Evolutionary conservation across 2,888 invertebrate species (phyloP).

Genomic region (Conus canariensis): DNA sequence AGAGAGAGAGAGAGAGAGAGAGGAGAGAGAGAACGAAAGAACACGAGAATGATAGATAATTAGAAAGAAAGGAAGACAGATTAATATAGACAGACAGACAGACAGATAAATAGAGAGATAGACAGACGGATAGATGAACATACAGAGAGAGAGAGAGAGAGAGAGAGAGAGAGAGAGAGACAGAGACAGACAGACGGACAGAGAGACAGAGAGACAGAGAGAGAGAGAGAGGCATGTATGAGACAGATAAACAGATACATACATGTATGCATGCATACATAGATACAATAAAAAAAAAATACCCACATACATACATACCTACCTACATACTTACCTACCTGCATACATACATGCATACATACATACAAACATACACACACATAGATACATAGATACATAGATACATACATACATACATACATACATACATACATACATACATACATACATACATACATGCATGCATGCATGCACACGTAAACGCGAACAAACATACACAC

Average conservation of each 20-base stretch:
- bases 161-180: too few species aligned
- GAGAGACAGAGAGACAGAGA: not conserved
- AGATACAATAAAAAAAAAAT: not conserved
- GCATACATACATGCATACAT: not conserved
- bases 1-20: too few species aligned
- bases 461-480: too few species aligned
- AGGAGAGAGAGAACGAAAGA: not conserved
- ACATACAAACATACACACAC: too few species aligned
- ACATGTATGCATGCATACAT: not conserved
- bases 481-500: too few species aligned
- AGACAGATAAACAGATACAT: not conserved
- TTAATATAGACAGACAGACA: not conserved
- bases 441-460: too few species aligned
- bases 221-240: not conserved
- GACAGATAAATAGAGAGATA: not conserved
- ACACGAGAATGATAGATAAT: not conserved
- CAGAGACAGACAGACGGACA: too few species aligned
- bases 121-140: not conserved
- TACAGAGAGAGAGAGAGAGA: slow-evolving; percentile 1
- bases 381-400: too few species aligned
- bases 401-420: too few species aligned
- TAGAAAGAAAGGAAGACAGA: not conserved
- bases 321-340: too few species aligned
- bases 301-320: not conserved
- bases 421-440: too few species aligned